Conservation (phyloP, 2,797 vertebrate genomes). For the Catamblyrhynchus diadema region DNA sequence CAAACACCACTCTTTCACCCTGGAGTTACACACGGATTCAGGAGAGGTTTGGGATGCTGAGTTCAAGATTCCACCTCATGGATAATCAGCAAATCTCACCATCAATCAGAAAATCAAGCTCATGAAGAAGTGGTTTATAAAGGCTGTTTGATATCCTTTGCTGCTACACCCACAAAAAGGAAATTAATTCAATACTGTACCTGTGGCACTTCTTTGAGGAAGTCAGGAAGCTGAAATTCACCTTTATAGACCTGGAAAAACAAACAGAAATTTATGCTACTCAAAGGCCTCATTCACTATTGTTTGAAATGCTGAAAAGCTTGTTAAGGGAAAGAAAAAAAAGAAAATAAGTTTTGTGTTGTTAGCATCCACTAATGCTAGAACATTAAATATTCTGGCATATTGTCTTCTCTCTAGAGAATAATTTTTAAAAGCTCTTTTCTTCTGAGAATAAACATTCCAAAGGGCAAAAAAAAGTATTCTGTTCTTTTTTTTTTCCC, state of each 20-base stretch:
- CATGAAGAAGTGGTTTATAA: background rate
- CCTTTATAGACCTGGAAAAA: slow-evolving; percentile 91
- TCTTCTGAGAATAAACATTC: background rate
- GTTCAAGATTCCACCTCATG: background rate
- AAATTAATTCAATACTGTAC: slow-evolving; percentile 75
- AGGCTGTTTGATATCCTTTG: background rate
- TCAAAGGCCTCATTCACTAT: background rate
- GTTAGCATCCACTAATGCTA: background rate
- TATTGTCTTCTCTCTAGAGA: background rate
- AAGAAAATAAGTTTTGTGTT: background rate
- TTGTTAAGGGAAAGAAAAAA: background rate
- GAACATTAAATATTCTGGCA: background rate
- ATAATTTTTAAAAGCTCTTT: background rate
- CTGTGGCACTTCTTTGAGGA: slow-evolving; percentile 89
- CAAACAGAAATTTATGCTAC: slow-evolving; percentile 35
- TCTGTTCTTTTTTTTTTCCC: background rate
- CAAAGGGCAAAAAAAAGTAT: accelerated
- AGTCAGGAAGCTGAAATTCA: slow-evolving; percentile 98
- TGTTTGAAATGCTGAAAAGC: background rate
- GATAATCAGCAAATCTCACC: background rate
- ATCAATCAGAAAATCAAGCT: background rate
- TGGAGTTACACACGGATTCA: background rate
- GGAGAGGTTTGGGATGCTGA: background rate
- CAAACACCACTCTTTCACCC: background rate
- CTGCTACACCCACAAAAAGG: background rate